Percentiles rank a stretch among this genome's conserved stretches.
These are phyloP conservation scores for Caradrina clavipalpis DNA, from an alignment of 2,888 invertebrate genomes.

Conservation along the genomic window DNA sequence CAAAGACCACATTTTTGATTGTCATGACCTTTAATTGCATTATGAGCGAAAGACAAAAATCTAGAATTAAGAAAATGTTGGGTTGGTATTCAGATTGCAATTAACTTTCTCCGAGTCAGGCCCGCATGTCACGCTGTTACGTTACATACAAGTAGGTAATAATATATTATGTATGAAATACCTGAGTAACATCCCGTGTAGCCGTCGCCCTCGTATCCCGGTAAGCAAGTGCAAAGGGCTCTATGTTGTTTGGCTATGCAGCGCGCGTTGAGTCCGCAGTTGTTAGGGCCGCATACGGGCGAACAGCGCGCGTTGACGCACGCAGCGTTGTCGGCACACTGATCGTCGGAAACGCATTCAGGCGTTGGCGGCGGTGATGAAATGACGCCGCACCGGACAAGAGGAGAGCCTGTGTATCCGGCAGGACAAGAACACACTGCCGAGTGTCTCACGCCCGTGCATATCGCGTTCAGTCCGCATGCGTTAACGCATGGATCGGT, in stretches of 20 bases:
- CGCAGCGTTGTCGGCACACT: constrained; percentile 95
- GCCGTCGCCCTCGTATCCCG: constrained; percentile 96
- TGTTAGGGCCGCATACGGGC: constrained; percentile 93
- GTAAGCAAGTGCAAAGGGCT: constrained; percentile 95
- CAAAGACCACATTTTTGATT: too few species aligned
- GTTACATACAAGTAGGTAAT: neutral
- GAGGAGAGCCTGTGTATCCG: constrained; percentile 95
- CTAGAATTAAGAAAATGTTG: too few species aligned
- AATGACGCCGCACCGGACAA: constrained; percentile 92
- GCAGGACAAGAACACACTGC: constrained; percentile 95
- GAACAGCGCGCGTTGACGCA: constrained; percentile 94
- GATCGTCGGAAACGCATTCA: constrained; percentile 94
- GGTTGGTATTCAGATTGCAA: too few species aligned
- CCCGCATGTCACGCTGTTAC: neutral
- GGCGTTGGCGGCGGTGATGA: constrained; percentile 90
- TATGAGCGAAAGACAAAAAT: neutral
- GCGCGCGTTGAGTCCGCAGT: constrained; percentile 95
- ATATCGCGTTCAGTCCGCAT: constrained; percentile 96
- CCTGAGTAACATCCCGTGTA: constrained; percentile 94
- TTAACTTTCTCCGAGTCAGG: too few species aligned
- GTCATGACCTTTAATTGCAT: too few species aligned
- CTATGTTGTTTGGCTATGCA: constrained; percentile 95
- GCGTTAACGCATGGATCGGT: constrained; percentile 95
- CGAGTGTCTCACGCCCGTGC: constrained; percentile 93
- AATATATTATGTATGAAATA: constrained; percentile 66